phyloP scores from a whole-genome alignment of 2,113 vertebrate genomes.

The Psilopsiagon aymara region DNA sequence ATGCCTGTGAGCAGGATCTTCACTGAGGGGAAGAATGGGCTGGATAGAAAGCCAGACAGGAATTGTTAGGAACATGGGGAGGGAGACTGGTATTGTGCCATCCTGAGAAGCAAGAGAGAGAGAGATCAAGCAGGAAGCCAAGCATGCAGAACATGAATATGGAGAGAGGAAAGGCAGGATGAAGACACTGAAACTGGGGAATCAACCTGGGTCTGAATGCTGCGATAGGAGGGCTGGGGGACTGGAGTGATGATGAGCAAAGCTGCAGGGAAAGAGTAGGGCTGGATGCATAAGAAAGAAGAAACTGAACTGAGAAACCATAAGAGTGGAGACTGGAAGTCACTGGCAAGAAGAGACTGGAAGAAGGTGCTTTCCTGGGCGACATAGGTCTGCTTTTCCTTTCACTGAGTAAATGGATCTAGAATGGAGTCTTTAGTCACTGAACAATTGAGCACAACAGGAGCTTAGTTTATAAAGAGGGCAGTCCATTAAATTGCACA shows the following conservation, averaged over 20 bases:
- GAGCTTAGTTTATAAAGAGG: background rate
- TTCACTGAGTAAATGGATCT: background rate
- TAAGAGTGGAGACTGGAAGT: background rate
- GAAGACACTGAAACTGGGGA: background rate
- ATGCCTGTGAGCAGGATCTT: background rate
- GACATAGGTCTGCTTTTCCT: fast-evolving
- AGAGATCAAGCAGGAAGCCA: background rate
- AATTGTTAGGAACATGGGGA: background rate
- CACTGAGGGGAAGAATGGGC: background rate
- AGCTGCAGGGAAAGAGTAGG: background rate
- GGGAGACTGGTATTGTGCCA: background rate
- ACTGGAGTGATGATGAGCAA: background rate
- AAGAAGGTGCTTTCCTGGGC: background rate
- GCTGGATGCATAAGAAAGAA: background rate
- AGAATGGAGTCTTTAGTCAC: background rate
- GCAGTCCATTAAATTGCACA: background rate
- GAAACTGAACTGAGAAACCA: background rate
- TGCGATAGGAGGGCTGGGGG: fast-evolving
- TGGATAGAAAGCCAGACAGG: background rate
- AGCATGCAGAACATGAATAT: background rate
- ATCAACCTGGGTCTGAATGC: background rate
- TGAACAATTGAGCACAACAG: background rate
- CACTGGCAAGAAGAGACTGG: background rate
- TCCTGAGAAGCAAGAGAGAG: background rate
- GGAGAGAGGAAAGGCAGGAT: background rate